These are phyloP conservation scores for Sphinx pinastri DNA, from an alignment of 2,888 invertebrate species.

Conservation along the genomic window DNA sequence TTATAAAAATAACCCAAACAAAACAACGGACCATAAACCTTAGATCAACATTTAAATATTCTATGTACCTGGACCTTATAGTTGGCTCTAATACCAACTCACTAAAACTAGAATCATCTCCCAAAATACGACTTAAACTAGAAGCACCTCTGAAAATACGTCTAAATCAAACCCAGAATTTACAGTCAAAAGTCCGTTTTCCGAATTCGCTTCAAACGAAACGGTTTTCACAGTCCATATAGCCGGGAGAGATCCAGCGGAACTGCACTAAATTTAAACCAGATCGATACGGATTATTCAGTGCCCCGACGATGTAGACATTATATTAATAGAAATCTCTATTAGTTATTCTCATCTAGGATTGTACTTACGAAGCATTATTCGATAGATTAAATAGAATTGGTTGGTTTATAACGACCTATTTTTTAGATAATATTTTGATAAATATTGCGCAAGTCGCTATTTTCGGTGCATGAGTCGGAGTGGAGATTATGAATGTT, in stretches of 20 bases:
- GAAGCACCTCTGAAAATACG: not conserved
- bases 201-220: conserved; percentile 33
- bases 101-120: not conserved
- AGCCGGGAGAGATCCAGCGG: conserved; percentile 35
- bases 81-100: not conserved
- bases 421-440: conserved; percentile 15
- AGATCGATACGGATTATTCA: conserved; percentile 73
- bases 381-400: conserved; percentile 1
- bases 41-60: too few species aligned
- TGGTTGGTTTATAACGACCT: conserved; percentile 18
- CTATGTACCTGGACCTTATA: too few species aligned
- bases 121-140: not conserved
- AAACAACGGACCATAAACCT: too few species aligned
- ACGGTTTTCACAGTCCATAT: conserved; percentile 33
- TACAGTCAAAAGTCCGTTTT: conserved; percentile 17
- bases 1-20: too few species aligned
- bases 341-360: conserved; percentile 17
- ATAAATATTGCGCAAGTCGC: conserved; percentile 18
- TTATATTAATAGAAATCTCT: conserved; percentile 66
- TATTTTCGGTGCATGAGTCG: conserved; percentile 20
- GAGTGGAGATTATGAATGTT: conserved; percentile 16
- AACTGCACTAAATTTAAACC: conserved; percentile 68
- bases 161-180: not conserved
- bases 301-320: conserved; percentile 61
- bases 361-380: conserved; percentile 3